Conservation (phyloP, 2,797 vertebrate genomes). For the Sebastolobus alascanus region DNA sequence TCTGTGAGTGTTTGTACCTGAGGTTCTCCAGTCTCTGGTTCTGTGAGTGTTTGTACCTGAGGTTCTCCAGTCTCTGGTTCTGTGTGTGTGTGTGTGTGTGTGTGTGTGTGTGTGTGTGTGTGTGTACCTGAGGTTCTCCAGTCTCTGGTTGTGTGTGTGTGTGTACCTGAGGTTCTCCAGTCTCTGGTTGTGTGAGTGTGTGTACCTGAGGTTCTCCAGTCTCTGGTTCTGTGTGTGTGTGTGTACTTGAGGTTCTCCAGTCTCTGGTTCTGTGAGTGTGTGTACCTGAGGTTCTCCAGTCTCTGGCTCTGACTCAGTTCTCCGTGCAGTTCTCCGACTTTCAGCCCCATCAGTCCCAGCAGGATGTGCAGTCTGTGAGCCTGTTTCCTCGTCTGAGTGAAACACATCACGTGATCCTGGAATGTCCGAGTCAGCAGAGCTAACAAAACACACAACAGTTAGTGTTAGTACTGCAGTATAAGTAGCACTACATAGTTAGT, state of each 20-base stretch:
- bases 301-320: conserved; percentile 96
- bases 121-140: too few species aligned
- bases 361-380: conserved; percentile 97
- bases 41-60: too few species aligned
- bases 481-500: not conserved
- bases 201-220: too few species aligned
- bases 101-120: too few species aligned
- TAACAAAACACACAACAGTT: conserved; percentile 53
- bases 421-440: conserved; percentile 95
- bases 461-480: not conserved
- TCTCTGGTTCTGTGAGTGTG: not conserved
- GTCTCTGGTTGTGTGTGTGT: too few species aligned
- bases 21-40: too few species aligned
- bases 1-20: too few species aligned
- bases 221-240: not conserved
- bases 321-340: conserved; percentile 95
- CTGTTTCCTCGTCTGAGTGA: conserved; percentile 98
- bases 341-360: conserved; percentile 94
- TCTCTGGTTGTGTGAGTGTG: too few species aligned
- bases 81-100: too few species aligned
- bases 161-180: too few species aligned
- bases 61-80: too few species aligned
- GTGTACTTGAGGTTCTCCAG: not conserved
- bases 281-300: conserved; percentile 92
- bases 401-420: conserved; percentile 96